A percentile compares a stretch with the other conserved stretches of the same genome.
Conservation (phyloP, 2,797 vertebrate species). For the Kryptolebias ocellatus region DNA sequence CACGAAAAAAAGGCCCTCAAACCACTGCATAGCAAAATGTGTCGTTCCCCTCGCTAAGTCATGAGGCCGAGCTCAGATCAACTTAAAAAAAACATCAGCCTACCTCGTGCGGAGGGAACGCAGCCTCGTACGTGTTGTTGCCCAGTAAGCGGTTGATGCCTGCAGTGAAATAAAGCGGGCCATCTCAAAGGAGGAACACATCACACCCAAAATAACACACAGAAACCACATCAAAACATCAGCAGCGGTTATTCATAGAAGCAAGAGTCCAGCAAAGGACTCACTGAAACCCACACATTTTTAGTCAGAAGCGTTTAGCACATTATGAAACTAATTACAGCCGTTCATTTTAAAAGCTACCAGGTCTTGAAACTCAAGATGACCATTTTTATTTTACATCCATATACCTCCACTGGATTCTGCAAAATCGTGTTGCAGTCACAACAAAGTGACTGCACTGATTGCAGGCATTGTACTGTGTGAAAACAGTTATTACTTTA, state of each 20-base stretch:
- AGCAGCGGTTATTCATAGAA: conserved; percentile 30
- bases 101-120: conserved; percentile 98
- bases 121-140: conserved; percentile 96
- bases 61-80: neutral
- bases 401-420: neutral
- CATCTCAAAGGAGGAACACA: conserved; percentile 18
- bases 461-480: neutral
- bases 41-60: neutral
- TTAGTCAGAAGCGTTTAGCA: conserved; percentile 31
- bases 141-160: conserved; percentile 94
- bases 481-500: conserved; percentile 17
- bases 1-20: neutral
- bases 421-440: conserved; percentile 3
- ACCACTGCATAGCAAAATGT: neutral
- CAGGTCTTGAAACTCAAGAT: conserved; percentile 12
- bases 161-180: conserved; percentile 64
- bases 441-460: neutral
- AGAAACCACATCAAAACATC: conserved; percentile 27
- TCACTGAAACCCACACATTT: conserved; percentile 30
- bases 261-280: conserved; percentile 6
- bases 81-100: conserved; percentile 20
- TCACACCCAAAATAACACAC: conserved; percentile 15
- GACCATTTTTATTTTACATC: neutral
- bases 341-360: conserved; percentile 25
- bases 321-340: conserved; percentile 40